Base-by-base conservation (phyloP, 2,888 invertebrate genomes). In the Trissolcus japonicus region DNA sequence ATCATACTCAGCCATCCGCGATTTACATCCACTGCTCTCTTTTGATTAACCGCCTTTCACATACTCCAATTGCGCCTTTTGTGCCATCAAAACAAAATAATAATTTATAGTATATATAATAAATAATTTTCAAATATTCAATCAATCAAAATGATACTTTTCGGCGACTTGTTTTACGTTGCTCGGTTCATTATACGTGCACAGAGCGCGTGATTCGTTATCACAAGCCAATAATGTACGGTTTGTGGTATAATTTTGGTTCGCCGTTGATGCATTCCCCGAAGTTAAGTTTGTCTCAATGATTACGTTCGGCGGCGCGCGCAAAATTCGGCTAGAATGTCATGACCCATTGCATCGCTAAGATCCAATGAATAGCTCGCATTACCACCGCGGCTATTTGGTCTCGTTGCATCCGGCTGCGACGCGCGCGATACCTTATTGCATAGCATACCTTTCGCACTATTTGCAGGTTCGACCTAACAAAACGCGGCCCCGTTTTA, bases 291-390 rank as follows among this genome's bases (percentile, higher is more conserved):
- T 76, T 72, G 72, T 76, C 72, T 76, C 63, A 72, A 76, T 76
- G 72, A 72, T 72, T 72, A 55, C 71, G 66, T 75, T 76, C 77
- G 79, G 79, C 79, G 81, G 78, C 75, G 74, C 74, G 81, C 81
- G 79, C 82, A 83, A 84, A 84, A 83, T 84, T 82, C 82, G 79
- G 78, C 79, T 75, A 82, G 83, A 85, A 85, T 86, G 80, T 82
- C 82, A 81, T 84, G 86, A 85, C 84, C 84, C 81, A 81, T 80
- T 81, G 85, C 84, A 85, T 85, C 82, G 80, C 83, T 82, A 79
- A 83, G 82, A 84, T 84, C 83, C 84, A 83, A 86, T 84, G 83
- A 87, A 86, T 86, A 83, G 85, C 84, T 79, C 75, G 84, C 84
- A 83, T 86, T 84, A 82, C 83, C 82, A 84, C 80, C 35, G 25